Conservation (phyloP, 1,140 invertebrate genomes). For the Drosophila erecta region DNA sequence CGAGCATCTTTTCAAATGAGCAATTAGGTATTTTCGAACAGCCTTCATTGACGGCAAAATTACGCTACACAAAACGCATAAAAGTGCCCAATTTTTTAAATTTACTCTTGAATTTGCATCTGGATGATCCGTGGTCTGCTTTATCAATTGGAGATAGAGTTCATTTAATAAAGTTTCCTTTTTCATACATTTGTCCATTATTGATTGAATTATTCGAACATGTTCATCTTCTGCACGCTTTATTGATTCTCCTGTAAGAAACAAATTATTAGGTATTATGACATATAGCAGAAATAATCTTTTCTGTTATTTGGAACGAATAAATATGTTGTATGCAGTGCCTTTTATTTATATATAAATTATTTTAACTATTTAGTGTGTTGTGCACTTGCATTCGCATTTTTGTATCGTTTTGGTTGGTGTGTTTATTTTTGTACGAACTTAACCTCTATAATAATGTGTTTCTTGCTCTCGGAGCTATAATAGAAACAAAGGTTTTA, state of each 20-base stretch:
- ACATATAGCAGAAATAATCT: no score
- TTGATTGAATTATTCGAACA: slow-evolving; percentile 93
- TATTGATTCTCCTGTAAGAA: slow-evolving; percentile 65
- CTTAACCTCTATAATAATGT: no score
- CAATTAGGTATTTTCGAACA: slow-evolving; percentile 94
- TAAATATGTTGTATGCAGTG: no score
- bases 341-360: no score
- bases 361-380: no score
- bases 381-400: no score
- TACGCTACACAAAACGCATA: slow-evolving; percentile 95
- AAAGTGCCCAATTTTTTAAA: slow-evolving; percentile 95
- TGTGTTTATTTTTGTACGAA: no score
- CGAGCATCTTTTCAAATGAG: slow-evolving; percentile 94
- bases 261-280: no score
- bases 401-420: no score
- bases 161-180: slow-evolving; percentile 95
- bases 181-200: slow-evolving; percentile 95
- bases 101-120: slow-evolving; percentile 96
- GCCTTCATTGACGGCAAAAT: slow-evolving; percentile 93
- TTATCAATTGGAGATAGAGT: slow-evolving; percentile 96
- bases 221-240: slow-evolving; percentile 92
- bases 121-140: slow-evolving; percentile 95
- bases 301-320: no score
- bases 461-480: no score
- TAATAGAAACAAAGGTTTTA: no score